Percentiles rank a stretch among this genome's conserved stretches.
These are phyloP conservation scores for Aldabrachelys gigantea DNA, from an alignment of 2,113 vertebrate genomes.

Conservation along the genomic window DNA sequence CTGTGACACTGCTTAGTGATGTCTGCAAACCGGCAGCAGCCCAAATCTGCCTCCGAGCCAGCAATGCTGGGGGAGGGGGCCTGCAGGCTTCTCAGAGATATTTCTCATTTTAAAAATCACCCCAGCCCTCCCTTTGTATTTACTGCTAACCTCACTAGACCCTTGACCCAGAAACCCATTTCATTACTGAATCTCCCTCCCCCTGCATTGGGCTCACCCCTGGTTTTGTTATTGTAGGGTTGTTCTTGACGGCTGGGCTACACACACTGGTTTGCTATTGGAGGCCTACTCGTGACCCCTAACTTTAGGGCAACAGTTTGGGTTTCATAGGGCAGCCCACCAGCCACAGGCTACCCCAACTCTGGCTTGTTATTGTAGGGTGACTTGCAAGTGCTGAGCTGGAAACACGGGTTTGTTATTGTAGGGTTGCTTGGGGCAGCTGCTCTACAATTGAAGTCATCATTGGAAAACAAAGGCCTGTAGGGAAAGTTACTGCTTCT, in stretches of 20 bases:
- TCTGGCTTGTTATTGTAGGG: too few species aligned
- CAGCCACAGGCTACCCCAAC: not conserved
- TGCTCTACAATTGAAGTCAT: not conserved
- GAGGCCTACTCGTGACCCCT: not conserved
- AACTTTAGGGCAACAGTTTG: not conserved
- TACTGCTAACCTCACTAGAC: not conserved
- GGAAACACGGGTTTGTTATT: not conserved
- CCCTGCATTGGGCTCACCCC: not conserved
- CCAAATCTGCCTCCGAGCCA: not conserved
- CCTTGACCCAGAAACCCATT: not conserved
- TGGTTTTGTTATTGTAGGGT: not conserved
- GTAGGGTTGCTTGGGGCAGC: not conserved
- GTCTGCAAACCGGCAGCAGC: not conserved
- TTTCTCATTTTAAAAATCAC: not conserved
- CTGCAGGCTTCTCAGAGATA: not conserved
- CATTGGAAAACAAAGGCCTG: not conserved
- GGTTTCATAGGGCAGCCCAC: not conserved
- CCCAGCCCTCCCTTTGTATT: not conserved
- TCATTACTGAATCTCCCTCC: not conserved
- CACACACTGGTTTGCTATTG: not conserved
- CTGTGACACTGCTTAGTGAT: not conserved
- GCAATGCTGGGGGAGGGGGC: not conserved
- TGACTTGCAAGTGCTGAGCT: not conserved
- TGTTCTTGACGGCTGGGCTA: not conserved
- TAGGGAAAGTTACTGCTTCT: not conserved